Conservation (phyloP, 2,888 invertebrate species). For the Carpatolechia fugitivella region DNA sequence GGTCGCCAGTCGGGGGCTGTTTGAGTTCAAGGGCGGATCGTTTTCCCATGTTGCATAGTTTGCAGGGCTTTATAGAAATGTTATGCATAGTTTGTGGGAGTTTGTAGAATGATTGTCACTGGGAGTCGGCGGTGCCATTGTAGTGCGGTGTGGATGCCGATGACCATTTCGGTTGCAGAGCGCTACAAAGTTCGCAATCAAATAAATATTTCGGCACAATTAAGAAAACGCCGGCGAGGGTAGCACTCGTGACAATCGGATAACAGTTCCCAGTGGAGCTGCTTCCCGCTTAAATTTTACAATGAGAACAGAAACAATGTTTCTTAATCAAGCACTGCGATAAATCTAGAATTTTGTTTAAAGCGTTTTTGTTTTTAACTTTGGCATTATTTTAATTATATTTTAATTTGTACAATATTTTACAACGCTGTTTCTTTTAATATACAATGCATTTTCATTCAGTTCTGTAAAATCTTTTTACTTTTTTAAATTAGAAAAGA, state of each 20-base stretch:
- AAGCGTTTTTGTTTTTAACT: too few species aligned
- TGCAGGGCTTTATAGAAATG: constrained; percentile 4
- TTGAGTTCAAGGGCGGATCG: constrained; percentile 8
- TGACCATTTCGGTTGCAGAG: constrained; percentile 76
- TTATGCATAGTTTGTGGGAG: constrained; percentile 28
- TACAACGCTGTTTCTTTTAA: too few species aligned
- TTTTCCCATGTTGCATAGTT: constrained; percentile 3
- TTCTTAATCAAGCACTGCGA: not conserved
- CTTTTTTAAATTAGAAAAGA: too few species aligned
- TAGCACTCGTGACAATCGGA: constrained; percentile 75
- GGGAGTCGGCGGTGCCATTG: constrained; percentile 56
- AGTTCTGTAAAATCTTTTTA: too few species aligned
- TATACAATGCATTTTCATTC: too few species aligned
- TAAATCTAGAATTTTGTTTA: too few species aligned
- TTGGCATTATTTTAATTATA: too few species aligned
- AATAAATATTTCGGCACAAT: constrained; percentile 80
- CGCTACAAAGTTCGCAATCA: constrained; percentile 75
- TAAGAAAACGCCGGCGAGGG: constrained; percentile 77
- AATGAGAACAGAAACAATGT: not conserved
- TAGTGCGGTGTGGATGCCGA: constrained; percentile 66
- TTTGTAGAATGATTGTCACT: constrained; percentile 46
- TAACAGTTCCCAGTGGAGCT: constrained; percentile 52
- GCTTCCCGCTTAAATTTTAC: constrained; percentile 28
- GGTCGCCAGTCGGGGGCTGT: constrained; percentile 4
- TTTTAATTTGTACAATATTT: too few species aligned